These are phyloP conservation scores for Drosophila miranda DNA, from an alignment of 1,140 invertebrate genomes.

Conservation along the genomic window DNA sequence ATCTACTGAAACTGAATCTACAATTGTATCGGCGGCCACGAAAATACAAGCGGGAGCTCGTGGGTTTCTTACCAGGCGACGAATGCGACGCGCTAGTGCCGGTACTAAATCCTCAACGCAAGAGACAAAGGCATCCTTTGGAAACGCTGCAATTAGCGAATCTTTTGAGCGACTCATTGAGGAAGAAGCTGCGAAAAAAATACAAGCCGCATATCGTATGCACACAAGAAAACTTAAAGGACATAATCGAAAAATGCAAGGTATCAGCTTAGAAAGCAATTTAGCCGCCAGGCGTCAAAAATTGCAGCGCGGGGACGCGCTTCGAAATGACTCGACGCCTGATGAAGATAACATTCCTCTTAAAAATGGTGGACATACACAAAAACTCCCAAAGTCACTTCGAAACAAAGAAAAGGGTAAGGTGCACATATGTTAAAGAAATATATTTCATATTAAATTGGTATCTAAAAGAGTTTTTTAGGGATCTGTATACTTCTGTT, in stretches of 20 bases:
- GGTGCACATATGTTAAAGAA: not conserved
- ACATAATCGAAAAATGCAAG: constrained; percentile 13
- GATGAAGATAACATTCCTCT: constrained; percentile 62
- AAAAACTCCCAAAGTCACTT: not conserved
- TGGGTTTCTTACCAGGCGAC: constrained; percentile 62
- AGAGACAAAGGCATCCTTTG: constrained; percentile 72
- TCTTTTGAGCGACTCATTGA: constrained; percentile 77
- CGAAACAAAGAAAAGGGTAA: constrained; percentile 33
- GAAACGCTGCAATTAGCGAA: constrained; percentile 78
- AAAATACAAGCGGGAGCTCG: constrained; percentile 75
- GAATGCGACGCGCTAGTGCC: constrained; percentile 65
- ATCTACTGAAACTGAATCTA: constrained; percentile 80
- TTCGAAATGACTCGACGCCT: constrained; percentile 72
- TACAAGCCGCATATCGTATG: constrained; percentile 54
- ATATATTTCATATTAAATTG: too few relatives aligned
- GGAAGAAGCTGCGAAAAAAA: constrained; percentile 71
- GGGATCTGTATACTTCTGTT: too few relatives aligned
- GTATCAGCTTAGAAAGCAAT: constrained; percentile 54
- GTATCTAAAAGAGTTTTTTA: too few relatives aligned
- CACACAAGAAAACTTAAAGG: constrained; percentile 46
- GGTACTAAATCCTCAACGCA: constrained; percentile 64
- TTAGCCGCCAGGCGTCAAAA: constrained; percentile 66
- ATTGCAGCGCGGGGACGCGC: constrained; percentile 74
- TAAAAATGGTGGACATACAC: constrained; percentile 12
- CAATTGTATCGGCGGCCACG: constrained; percentile 74